phyloP scores from a whole-genome alignment of 2,113 vertebrate species.

The Eleginops maclovinus region DNA sequence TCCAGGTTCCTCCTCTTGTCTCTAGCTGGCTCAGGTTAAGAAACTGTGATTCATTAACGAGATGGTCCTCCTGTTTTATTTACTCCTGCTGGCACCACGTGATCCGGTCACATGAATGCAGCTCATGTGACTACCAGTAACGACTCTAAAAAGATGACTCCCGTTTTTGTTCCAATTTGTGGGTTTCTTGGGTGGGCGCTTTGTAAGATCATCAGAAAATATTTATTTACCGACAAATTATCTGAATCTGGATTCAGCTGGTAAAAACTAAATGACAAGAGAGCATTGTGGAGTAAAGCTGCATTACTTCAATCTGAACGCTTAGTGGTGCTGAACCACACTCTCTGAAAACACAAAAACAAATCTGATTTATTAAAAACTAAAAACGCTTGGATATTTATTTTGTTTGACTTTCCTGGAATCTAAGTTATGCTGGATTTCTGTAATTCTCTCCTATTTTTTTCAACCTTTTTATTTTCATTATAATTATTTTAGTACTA shows the following conservation, averaged over 20 bases:
- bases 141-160: too few species aligned
- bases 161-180: background rate
- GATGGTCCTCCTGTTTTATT: background rate
- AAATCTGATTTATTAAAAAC: too few species aligned
- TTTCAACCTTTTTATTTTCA: too few species aligned
- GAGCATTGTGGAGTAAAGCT: background rate
- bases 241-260: background rate
- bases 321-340: background rate
- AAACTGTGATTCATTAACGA: background rate
- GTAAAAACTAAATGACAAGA: background rate
- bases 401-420: too few species aligned
- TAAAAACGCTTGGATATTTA: too few species aligned
- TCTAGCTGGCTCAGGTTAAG: background rate
- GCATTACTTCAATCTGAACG: background rate
- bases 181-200: background rate
- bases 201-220: too few species aligned
- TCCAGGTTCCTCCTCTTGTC: background rate
- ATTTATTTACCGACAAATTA: background rate
- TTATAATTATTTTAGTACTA: background rate
- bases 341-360: too few species aligned
- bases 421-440: too few species aligned
- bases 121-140: slow-evolving; percentile 63
- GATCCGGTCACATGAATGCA: slow-evolving; percentile 64
- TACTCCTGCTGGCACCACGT: slow-evolving; percentile 49
- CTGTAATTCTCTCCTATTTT: too few species aligned